A percentile compares a stretch with the other conserved stretches of the same genome.
Conservation (phyloP, 2,113 vertebrate species). For the Aspidoscelis tigris region DNA sequence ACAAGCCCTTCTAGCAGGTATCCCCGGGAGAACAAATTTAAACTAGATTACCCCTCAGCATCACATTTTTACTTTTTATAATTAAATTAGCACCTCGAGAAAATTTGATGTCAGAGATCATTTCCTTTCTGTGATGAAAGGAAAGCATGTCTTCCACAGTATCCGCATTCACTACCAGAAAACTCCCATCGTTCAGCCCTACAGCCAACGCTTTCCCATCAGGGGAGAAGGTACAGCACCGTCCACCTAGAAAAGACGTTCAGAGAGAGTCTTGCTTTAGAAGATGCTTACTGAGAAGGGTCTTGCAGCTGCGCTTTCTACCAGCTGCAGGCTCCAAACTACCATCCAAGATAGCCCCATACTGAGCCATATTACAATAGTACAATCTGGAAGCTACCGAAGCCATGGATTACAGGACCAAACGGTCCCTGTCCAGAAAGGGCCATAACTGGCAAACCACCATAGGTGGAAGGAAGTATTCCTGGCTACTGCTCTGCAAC, state of each 20-base stretch:
- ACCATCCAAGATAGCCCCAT: too few species aligned
- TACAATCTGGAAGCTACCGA: too few species aligned
- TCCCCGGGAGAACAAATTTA: not conserved
- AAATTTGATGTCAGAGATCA: constrained; percentile 96
- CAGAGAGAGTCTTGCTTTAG: not conserved
- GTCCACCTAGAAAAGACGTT: constrained; percentile 79
- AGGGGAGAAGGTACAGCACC: constrained; percentile 96
- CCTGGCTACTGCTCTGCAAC: too few species aligned
- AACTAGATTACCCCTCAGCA: not conserved
- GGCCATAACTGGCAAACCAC: too few species aligned
- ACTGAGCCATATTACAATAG: too few species aligned
- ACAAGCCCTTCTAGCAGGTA: not conserved
- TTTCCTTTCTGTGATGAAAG: constrained; percentile 96
- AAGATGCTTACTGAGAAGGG: not conserved
- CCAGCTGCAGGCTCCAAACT: too few species aligned
- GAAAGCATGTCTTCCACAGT: constrained; percentile 98
- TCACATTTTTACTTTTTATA: not conserved
- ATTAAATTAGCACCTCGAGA: constrained; percentile 84
- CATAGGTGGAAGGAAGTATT: too few species aligned
- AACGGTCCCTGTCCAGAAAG: too few species aligned
- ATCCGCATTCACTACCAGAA: constrained; percentile 96
- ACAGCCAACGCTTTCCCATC: constrained; percentile 96
- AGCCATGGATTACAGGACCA: too few species aligned
- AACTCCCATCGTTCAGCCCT: constrained; percentile 95
- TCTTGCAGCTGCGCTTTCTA: too few species aligned